Conservation (phyloP, 2,797 vertebrate genomes). For the Acipenser ruthenus region DNA sequence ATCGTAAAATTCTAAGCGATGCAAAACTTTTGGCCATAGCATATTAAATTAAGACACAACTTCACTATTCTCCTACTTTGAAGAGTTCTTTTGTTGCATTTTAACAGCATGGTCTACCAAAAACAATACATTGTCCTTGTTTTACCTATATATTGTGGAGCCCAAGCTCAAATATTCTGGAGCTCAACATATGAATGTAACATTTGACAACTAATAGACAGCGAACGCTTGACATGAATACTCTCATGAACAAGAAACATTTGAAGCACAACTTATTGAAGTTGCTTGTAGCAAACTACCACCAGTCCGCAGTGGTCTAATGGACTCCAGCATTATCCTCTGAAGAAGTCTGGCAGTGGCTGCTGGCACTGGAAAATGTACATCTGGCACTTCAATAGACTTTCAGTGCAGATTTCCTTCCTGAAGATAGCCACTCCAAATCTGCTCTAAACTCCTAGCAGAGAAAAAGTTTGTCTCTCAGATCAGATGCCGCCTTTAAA, state of each 20-base stretch:
- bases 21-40: too few species aligned
- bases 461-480: slow-evolving; percentile 36
- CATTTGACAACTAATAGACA: slow-evolving; percentile 30
- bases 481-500: slow-evolving; percentile 59
- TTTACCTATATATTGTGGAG: slow-evolving; percentile 46
- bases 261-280: slow-evolving; percentile 45
- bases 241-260: slow-evolving; percentile 20
- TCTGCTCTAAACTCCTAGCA: slow-evolving; percentile 62
- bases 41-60: too few species aligned
- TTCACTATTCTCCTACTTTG: too few species aligned
- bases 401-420: slow-evolving; percentile 58
- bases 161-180: slow-evolving; percentile 32
- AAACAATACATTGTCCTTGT: slow-evolving; percentile 25
- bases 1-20: too few species aligned
- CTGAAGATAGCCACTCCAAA: slow-evolving; percentile 56
- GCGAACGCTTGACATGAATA: slow-evolving; percentile 23
- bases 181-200: slow-evolving; percentile 31
- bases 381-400: slow-evolving; percentile 71
- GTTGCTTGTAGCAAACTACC: slow-evolving; percentile 27
- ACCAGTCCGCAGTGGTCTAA: slow-evolving; percentile 25
- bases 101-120: slow-evolving; percentile 42
- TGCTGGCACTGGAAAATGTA: slow-evolving; percentile 38
- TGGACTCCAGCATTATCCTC: slow-evolving; percentile 27
- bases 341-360: slow-evolving; percentile 53
- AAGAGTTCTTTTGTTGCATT: too few species aligned